Evolutionary conservation across 2,113 vertebrate species (phyloP).

Genomic region (Jaculus jaculus): DNA sequence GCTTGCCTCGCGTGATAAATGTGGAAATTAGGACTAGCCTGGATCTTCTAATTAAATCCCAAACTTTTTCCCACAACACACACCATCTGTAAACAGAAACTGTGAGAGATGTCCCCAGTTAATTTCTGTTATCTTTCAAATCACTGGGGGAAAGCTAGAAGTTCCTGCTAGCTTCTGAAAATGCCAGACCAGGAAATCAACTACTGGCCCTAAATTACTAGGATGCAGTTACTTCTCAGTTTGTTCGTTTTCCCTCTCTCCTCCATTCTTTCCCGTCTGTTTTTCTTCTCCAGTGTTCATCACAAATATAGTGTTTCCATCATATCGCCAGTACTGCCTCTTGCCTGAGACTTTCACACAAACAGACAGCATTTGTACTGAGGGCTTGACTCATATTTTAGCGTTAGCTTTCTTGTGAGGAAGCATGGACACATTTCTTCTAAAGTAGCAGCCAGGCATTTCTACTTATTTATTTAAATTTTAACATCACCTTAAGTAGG

Average conservation of each 20-base stretch:
- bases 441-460: neutral
- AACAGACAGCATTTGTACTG: neutral
- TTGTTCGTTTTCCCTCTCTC: neutral
- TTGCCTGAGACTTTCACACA: neutral
- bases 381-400: neutral
- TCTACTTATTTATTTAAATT: neutral
- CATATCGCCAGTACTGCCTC: neutral
- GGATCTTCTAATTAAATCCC: conserved; percentile 5
- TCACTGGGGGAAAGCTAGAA: neutral
- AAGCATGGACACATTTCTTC: neutral
- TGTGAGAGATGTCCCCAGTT: neutral
- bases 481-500: neutral
- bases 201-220: neutral
- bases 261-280: neutral
- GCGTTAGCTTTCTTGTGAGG: neutral
- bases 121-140: neutral
- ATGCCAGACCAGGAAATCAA: neutral
- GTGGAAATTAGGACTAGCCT: neutral
- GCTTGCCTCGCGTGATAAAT: neutral
- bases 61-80: neutral
- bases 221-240: neutral
- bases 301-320: neutral
- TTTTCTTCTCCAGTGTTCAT: neutral
- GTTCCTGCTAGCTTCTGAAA: neutral
- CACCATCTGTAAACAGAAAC: neutral